Conservation (phyloP, 2,888 invertebrate species). For the Cheilosia variabilis region DNA sequence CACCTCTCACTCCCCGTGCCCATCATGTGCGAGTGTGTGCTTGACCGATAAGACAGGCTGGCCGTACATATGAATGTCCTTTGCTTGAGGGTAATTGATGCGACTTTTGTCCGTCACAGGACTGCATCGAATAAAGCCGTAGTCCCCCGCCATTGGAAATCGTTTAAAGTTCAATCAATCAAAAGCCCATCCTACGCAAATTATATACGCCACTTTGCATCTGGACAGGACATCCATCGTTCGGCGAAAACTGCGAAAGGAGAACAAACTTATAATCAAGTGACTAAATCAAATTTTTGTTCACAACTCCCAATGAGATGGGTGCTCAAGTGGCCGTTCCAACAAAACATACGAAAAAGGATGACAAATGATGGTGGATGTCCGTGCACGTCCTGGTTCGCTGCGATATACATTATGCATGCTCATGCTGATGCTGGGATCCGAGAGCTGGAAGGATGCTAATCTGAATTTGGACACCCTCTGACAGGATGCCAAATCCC, state of each 20-base stretch:
- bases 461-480: conserved; percentile 75
- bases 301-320: conserved; percentile 59
- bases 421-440: conserved; percentile 55
- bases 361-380: conserved; percentile 73
- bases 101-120: conserved; percentile 46
- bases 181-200: conserved; percentile 79
- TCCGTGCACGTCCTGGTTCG: conserved; percentile 63
- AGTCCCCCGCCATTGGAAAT: conserved; percentile 24
- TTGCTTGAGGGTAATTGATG: conserved; percentile 45
- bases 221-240: conserved; percentile 73
- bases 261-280: conserved; percentile 38
- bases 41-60: conserved; percentile 38
- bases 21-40: conserved; percentile 1
- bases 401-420: conserved; percentile 73
- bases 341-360: conserved; percentile 28
- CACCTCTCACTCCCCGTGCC: not conserved
- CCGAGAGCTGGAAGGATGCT: conserved; percentile 69
- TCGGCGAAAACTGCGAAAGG: conserved; percentile 8
- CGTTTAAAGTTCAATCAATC: conserved; percentile 74
- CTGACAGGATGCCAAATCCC: conserved; percentile 75
- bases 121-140: conserved; percentile 17
- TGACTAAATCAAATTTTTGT: conserved; percentile 73
- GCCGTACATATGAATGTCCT: conserved; percentile 40
- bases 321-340: conserved; percentile 45
- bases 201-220: conserved; percentile 79